phyloP scores from a whole-genome alignment of 2,888 invertebrate genomes.

The Mesorhabditis belari region DNA sequence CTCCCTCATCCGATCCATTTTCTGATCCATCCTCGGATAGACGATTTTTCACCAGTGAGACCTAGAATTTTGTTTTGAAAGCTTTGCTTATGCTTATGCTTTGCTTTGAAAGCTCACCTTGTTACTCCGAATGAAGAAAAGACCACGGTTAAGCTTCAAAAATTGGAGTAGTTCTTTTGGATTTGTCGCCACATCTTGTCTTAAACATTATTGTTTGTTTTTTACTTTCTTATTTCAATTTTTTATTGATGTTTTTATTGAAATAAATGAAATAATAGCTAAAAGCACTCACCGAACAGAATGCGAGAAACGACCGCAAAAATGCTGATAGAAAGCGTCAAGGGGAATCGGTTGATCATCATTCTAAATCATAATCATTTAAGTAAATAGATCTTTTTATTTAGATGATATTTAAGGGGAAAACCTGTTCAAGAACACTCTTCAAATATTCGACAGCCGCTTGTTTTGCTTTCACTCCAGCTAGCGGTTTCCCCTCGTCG shows the following conservation, averaged over 20 bases:
- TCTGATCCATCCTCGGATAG: constrained; percentile 48
- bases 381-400: too few relatives aligned
- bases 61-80: constrained; percentile 11
- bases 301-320: constrained; percentile 52
- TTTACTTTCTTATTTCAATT: too few relatives aligned
- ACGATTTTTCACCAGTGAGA: constrained; percentile 44
- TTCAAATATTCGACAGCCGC: constrained; percentile 52
- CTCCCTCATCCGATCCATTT: constrained; percentile 40
- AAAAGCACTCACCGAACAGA: too few relatives aligned
- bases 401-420: not conserved
- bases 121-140: constrained; percentile 86
- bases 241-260: too few relatives aligned
- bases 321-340: constrained; percentile 48
- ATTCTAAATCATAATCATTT: constrained; percentile 46
- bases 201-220: too few relatives aligned
- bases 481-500: constrained; percentile 48
- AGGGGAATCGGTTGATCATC: constrained; percentile 51
- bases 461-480: constrained; percentile 50
- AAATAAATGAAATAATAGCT: too few relatives aligned
- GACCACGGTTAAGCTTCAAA: constrained; percentile 83
- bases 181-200: constrained; percentile 74
- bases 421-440: constrained; percentile 43
- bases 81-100: constrained; percentile 53
- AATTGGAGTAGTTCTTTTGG: constrained; percentile 82
- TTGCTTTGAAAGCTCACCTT: constrained; percentile 55